phyloP scores from a whole-genome alignment of 2,797 vertebrate species.

The Silurus lanzhouensis region DNA sequence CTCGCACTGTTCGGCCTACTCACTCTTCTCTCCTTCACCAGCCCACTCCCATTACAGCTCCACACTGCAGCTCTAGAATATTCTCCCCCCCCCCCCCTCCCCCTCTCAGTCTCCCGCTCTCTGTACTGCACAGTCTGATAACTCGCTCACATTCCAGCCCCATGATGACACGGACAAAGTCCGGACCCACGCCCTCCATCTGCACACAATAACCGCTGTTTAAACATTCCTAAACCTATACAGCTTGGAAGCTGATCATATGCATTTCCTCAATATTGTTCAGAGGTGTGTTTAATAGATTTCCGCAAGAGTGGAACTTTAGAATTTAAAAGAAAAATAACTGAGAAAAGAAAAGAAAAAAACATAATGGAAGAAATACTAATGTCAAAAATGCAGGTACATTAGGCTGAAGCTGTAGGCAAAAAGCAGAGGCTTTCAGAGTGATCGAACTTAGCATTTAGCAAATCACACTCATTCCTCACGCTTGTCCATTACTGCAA shows the following conservation, averaged over 20 bases:
- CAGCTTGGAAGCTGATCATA: background rate
- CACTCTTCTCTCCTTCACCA: slow-evolving; percentile 9
- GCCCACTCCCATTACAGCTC: background rate
- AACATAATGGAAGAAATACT: background rate
- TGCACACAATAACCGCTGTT: slow-evolving; percentile 2
- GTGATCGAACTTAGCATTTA: background rate
- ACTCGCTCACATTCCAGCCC: slow-evolving; percentile 24
- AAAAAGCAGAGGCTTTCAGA: background rate
- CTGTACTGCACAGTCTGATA: slow-evolving; percentile 11
- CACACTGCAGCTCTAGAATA: slow-evolving; percentile 39
- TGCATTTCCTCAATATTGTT: background rate
- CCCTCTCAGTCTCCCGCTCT: slow-evolving; percentile 13
- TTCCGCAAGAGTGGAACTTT: too few relatives aligned
- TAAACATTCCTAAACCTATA: background rate
- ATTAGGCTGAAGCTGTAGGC: background rate
- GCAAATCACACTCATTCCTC: too few relatives aligned
- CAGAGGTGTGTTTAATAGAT: too few relatives aligned
- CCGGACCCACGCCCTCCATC: slow-evolving; percentile 3
- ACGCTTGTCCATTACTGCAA: background rate
- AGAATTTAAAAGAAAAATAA: too few relatives aligned
- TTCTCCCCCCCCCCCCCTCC: slow-evolving; percentile 22
- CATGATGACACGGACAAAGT: slow-evolving; percentile 28
- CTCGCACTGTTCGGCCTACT: background rate
- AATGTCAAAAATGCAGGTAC: background rate
- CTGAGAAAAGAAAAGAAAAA: background rate